Evolutionary conservation across 2,888 invertebrate species (phyloP), one percentile per base, ranked within the genome.

Genomic region (Macrosoma leucophasiata): DNA sequence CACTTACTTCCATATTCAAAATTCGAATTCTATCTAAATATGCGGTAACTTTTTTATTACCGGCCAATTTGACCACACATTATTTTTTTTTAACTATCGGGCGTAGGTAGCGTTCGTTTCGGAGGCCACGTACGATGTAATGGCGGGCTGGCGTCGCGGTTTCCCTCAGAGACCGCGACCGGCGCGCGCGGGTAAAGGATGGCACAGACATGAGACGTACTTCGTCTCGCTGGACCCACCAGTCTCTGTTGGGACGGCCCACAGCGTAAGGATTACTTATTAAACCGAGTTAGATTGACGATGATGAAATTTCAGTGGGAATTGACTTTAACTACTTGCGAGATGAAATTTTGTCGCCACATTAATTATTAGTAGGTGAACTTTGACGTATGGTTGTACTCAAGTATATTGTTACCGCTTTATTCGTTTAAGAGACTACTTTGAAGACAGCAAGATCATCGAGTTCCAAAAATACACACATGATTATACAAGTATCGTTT

Each of bases 221-320:
- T 48, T 58, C 64, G 69, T 72, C 77, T 76, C 79, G 52, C 75
- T 66, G 70, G 76, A 72, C 68, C 70, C 57, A 50, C 67, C 60
- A 53, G 59, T 48, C 52, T 48, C 72, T 65, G 58, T 54, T 27
- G 81, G 78, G 77, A 74, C 75, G 62, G 70, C 77, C 78, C 78
- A 75, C 67, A 50, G 64, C 64, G 52, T 63, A 55, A 68, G 59
- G 65, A 74, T 76, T 69, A 79, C 78, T 79, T 81, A 79, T 78
- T 79, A 76, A 78, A 69, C 70, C 59, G 66, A 71, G 68, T 74
- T 72, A 69, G 72, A 78, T 72, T 79, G 81, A 79, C 82, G 79
- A 84, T 84, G 82, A 82, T 79, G 81, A 72, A 81, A 81, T 81
- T 81, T 81, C 81, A 70, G 60, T 78, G 82, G 82, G 81, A 82